These are phyloP conservation scores for Tetranychus cinnabarinus DNA, from an alignment of 1,140 invertebrate species.

Conservation along the genomic window DNA sequence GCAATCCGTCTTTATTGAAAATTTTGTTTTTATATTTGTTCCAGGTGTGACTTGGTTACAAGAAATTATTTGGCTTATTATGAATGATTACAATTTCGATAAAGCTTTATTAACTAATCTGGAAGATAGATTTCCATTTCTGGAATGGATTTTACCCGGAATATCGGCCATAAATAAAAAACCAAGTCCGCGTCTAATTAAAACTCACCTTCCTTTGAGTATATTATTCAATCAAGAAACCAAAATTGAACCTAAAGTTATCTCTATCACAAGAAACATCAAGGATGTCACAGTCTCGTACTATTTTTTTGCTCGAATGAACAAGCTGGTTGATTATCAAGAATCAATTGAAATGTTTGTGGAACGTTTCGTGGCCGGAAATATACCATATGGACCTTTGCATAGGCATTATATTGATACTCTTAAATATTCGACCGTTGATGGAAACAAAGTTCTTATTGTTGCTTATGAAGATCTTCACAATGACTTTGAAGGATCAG, in stretches of 20 bases:
- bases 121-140: constrained; percentile 25
- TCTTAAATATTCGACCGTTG: not conserved
- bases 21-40: constrained; percentile 1
- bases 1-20: not conserved
- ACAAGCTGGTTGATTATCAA: constrained; percentile 28
- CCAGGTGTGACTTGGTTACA: constrained; percentile 29
- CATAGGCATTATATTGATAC: constrained; percentile 11
- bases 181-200: constrained; percentile 21
- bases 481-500: constrained; percentile 18
- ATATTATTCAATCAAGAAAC: constrained; percentile 18
- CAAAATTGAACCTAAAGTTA: not conserved
- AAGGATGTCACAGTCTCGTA: constrained; percentile 27
- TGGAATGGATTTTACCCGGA: constrained; percentile 26
- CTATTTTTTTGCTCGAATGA: constrained; percentile 24
- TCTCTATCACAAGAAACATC: constrained; percentile 22
- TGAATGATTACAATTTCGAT: constrained; percentile 20
- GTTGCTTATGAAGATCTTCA: constrained; percentile 13
- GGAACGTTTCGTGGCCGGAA: constrained; percentile 43
- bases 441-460: constrained; percentile 1
- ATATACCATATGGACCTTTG: constrained; percentile 18
- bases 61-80: constrained; percentile 27
- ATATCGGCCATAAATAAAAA: constrained; percentile 17
- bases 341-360: constrained; percentile 49
- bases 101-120: constrained; percentile 18
- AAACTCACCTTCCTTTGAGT: constrained; percentile 24